Evolutionary conservation across 1,140 invertebrate genomes (phyloP), one percentile per base, ranked within the genome.

Genomic region (Brachionus rotundiformis): DNA sequence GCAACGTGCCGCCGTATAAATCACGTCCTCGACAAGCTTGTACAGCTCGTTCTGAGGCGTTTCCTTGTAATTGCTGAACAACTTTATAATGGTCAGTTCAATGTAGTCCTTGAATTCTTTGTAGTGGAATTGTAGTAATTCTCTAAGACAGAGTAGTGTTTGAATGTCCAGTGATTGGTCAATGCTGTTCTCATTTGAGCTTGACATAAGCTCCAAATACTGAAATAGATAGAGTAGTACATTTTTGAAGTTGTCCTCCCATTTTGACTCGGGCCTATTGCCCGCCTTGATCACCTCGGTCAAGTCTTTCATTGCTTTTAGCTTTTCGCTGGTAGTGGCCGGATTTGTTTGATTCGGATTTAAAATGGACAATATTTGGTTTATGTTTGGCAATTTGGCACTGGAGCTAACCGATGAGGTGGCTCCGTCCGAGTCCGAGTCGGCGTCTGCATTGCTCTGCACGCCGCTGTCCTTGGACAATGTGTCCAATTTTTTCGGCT

Each of bases 381-480:
- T 33, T 68, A 68, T 33, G 31, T n/a, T 68, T 1, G 63, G 31
- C 7, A 68, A 3, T 68, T 68, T 68, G 7, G 0, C 85, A n/a
- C 90, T 88, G 81, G 90, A 90, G 33, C 91, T 91, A 82, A 89
- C 87, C 83, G 88, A 41, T 85, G 90, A 83, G 88, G 90, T 88
- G 85, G 87, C 92, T 93, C 76, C 44, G 47, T 79, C 76, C 10
- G 76, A 79, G 16, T 79, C 76, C 47, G 47, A 59, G 16, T 79
- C 76, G 5, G 29, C 59, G 33, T 79, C 76, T 10, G 11, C 47
- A 31, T 79, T 79, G 13, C 92, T 86, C 93, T 95, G 87, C 83
- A 94, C 95, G 41, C 94, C 94, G 59, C 93, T 94, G 85, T 95
- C 94, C 87, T 94, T 93, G 41, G 93, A 94, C 8, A 93, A 93